Conservation (phyloP, 2,113 vertebrate genomes). For the Vidua chalybeata region DNA sequence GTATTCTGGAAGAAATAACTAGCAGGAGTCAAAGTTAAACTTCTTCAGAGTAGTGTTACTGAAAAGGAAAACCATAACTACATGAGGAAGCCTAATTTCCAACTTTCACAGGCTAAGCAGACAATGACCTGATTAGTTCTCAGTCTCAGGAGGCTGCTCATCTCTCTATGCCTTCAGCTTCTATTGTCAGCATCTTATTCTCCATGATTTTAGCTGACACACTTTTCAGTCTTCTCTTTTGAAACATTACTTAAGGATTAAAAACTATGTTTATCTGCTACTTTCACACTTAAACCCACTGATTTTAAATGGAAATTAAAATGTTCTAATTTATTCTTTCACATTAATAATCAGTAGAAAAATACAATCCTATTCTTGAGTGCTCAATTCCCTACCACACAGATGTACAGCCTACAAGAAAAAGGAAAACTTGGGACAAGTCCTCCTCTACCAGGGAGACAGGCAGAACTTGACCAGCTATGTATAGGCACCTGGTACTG, state of each 20-base stretch:
- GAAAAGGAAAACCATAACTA: not conserved
- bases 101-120: not conserved
- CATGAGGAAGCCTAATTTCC: not conserved
- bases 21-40: not conserved
- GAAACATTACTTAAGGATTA: not conserved
- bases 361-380: not conserved
- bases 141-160: not conserved
- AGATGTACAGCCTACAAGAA: not conserved
- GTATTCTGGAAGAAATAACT: not conserved
- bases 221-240: not conserved
- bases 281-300: not conserved
- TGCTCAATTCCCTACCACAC: rapidly evolving
- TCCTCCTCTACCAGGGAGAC: not conserved
- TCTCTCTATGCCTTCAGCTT: not conserved
- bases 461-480: not conserved
- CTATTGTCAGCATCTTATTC: not conserved
- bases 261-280: not conserved
- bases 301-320: not conserved
- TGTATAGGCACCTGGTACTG: not conserved
- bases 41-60: not conserved
- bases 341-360: not conserved
- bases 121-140: not conserved
- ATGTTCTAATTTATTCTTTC: not conserved
- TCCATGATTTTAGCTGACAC: not conserved
- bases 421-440: not conserved